phyloP scores from a whole-genome alignment of 2,888 invertebrate species.

The Gymnocheta viridis region DNA sequence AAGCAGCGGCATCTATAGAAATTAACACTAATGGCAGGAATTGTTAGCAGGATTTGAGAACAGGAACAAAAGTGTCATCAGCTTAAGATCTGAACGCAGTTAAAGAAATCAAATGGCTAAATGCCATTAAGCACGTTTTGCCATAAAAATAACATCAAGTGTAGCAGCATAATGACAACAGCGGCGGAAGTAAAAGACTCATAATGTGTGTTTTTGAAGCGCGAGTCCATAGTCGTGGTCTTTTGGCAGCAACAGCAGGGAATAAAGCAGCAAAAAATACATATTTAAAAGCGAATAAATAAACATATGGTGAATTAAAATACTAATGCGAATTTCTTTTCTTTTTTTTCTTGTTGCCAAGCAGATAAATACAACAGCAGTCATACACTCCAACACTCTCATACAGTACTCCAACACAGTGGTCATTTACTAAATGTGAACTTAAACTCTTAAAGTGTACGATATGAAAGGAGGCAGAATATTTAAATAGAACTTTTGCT shows the following conservation, averaged over 20 bases:
- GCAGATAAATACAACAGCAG: conserved; percentile 28
- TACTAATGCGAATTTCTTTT: conserved; percentile 9
- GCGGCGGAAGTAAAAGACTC: conserved; percentile 45
- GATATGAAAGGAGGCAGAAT: not conserved
- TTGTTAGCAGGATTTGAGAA: conserved; percentile 19
- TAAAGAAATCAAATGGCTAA: conserved; percentile 19
- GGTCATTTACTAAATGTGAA: not conserved
- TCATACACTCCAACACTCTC: not conserved
- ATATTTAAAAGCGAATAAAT: conserved; percentile 7
- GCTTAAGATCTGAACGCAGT: not conserved
- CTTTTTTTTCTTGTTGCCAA: conserved; percentile 15
- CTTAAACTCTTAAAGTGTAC: not conserved
- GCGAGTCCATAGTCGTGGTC: conserved; percentile 12
- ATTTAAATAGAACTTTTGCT: conserved; percentile 32
- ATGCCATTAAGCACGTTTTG: conserved; percentile 47
- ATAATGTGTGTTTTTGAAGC: conserved; percentile 8
- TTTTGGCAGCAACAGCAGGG: conserved; percentile 27
- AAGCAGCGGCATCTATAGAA: conserved; percentile 25
- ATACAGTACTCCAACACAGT: conserved; percentile 1
- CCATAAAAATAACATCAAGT: conserved; percentile 51
- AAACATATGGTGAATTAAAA: conserved; percentile 7
- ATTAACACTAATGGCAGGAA: conserved; percentile 34
- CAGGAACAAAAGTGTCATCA: conserved; percentile 11
- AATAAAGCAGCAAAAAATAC: not conserved
- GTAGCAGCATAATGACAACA: conserved; percentile 25